These are phyloP conservation scores for Lottia scabra DNA, from an alignment of 2,888 invertebrate species.

Conservation along the genomic window DNA sequence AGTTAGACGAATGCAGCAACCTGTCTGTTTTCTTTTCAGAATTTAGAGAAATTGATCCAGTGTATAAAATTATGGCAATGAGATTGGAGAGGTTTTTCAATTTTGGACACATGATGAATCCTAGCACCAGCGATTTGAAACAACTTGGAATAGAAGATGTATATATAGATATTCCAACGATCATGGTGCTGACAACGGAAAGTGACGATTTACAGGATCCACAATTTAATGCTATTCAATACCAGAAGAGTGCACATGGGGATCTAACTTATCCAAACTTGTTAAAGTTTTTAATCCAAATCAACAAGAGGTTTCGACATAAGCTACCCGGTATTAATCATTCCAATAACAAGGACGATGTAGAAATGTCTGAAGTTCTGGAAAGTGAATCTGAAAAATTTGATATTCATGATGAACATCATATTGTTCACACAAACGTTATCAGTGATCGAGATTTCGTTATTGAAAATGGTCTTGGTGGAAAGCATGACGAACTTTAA, in stretches of 20 bases:
- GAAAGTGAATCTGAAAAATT: slow-evolving; percentile 44
- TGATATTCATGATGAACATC: slow-evolving; percentile 25
- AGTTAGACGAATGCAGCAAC: too few relatives aligned
- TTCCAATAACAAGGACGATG: slow-evolving; percentile 36
- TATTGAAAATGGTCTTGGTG: neutral
- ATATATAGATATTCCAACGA: slow-evolving; percentile 35
- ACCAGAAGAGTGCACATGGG: slow-evolving; percentile 35
- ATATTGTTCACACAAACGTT: neutral
- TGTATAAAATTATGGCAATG: slow-evolving; percentile 42
- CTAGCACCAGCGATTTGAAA: slow-evolving; percentile 38
- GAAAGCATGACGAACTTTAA: neutral
- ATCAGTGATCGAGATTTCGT: neutral
- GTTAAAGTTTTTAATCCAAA: slow-evolving; percentile 43
- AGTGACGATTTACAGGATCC: slow-evolving; percentile 26
- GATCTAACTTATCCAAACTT: slow-evolving; percentile 46
- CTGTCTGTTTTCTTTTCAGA: slow-evolving; percentile 32
- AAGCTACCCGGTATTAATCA: slow-evolving; percentile 40
- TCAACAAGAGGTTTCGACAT: slow-evolving; percentile 45
- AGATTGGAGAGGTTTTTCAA: slow-evolving; percentile 48
- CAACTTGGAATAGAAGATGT: slow-evolving; percentile 37
- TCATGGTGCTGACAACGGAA: slow-evolving; percentile 40
- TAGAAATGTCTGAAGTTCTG: slow-evolving; percentile 49
- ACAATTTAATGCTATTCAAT: slow-evolving; percentile 41
- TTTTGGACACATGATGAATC: slow-evolving; percentile 42
- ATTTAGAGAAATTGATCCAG: slow-evolving; percentile 34